Percentiles rank a stretch among this genome's conserved stretches.
Evolutionary conservation across 2,113 vertebrate genomes (phyloP).

Genomic region (Vulpes lagopus): DNA sequence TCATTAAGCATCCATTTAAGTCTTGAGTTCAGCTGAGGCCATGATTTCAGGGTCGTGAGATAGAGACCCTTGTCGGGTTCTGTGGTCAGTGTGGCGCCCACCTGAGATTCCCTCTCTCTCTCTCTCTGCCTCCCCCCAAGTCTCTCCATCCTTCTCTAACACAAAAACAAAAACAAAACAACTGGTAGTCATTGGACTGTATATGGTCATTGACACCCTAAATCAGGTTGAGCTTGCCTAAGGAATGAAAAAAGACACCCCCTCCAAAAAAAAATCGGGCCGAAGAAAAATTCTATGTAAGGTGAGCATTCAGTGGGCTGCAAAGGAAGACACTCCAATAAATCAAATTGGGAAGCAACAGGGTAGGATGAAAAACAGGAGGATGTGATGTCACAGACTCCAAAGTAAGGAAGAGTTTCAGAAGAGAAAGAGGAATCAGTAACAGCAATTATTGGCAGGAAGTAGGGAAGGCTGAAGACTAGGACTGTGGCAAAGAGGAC

Average conservation of each 20-base stretch:
- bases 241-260: not conserved
- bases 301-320: not conserved
- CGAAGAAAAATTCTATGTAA: not conserved
- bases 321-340: not conserved
- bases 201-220: not conserved
- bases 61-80: not conserved
- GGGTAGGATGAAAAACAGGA: not conserved
- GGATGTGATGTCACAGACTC: not conserved
- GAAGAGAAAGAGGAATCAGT: not conserved
- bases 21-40: not conserved
- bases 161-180: not conserved
- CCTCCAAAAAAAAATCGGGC: not conserved
- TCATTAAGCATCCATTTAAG: not conserved
- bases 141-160: not conserved
- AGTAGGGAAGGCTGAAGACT: not conserved
- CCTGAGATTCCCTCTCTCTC: not conserved
- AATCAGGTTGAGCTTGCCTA: not conserved
- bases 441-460: not conserved
- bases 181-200: not conserved
- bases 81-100: not conserved
- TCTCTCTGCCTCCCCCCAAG: not conserved
- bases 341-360: not conserved
- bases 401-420: not conserved
- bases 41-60: not conserved
- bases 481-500: not conserved